Conservation (phyloP, 1,140 invertebrate genomes). For the Ridgeia piscesae region DNA sequence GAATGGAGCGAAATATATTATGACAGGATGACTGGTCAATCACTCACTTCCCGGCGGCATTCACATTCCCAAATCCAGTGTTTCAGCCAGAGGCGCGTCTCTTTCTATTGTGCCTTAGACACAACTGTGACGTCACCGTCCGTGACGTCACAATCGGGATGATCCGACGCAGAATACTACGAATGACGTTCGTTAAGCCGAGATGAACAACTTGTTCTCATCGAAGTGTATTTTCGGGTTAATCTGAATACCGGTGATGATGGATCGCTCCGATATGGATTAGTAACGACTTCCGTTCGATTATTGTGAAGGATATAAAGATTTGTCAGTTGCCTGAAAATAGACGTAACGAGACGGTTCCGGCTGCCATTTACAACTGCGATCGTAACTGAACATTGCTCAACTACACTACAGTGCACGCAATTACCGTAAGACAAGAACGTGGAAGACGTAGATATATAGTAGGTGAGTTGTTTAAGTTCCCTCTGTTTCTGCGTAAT, state of each 20-base stretch:
- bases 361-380: neutral
- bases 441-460: too few species aligned
- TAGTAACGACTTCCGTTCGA: neutral
- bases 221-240: neutral
- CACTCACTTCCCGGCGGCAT: too few species aligned
- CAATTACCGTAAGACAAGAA: neutral
- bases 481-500: too few species aligned
- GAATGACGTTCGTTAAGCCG: neutral
- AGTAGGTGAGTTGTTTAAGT: too few species aligned
- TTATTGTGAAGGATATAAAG: neutral
- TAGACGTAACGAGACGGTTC: neutral
- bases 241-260: neutral
- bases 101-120: too few species aligned
- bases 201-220: neutral
- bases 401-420: neutral
- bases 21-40: too few species aligned
- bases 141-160: neutral
- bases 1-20: too few species aligned
- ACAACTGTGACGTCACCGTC: too few species aligned
- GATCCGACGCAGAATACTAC: neutral
- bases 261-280: neutral
- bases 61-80: too few species aligned
- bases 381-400: neutral
- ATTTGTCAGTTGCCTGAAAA: neutral
- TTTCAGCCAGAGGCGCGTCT: too few species aligned